Conservation (phyloP, 2,113 vertebrate genomes). For the Sterrhoptilus dennistouni region DNA sequence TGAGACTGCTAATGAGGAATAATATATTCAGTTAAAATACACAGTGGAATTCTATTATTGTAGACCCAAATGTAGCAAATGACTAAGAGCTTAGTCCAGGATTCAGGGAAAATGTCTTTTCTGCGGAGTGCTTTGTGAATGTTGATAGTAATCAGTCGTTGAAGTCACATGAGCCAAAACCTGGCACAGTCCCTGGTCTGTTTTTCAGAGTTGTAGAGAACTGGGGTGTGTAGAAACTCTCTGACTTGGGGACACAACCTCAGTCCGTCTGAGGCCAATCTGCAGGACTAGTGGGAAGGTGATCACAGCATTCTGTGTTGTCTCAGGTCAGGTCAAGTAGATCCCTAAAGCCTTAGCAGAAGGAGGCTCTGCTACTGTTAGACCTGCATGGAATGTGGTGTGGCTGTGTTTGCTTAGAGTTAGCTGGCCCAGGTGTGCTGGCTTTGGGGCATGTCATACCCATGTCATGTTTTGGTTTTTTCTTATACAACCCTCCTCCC, state of each 20-base stretch:
- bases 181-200: background rate
- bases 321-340: background rate
- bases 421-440: background rate
- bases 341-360: background rate
- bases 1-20: slow-evolving; percentile 17
- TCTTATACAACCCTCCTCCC: background rate
- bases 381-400: background rate
- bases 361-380: background rate
- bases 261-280: background rate
- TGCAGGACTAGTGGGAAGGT: background rate
- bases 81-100: background rate
- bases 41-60: background rate
- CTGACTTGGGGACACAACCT: background rate
- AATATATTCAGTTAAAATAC: slow-evolving; percentile 19
- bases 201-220: background rate
- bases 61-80: background rate
- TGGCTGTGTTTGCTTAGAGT: background rate
- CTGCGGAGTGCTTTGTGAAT: background rate
- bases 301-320: background rate
- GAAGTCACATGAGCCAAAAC: background rate
- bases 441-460: background rate
- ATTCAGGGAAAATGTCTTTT: background rate
- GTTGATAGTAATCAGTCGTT: background rate
- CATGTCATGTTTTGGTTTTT: background rate
- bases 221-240: background rate